Evolutionary conservation across 1,140 invertebrate genomes (phyloP), one percentile per base, ranked within the genome.

Genomic region (Cydia strobilella): DNA sequence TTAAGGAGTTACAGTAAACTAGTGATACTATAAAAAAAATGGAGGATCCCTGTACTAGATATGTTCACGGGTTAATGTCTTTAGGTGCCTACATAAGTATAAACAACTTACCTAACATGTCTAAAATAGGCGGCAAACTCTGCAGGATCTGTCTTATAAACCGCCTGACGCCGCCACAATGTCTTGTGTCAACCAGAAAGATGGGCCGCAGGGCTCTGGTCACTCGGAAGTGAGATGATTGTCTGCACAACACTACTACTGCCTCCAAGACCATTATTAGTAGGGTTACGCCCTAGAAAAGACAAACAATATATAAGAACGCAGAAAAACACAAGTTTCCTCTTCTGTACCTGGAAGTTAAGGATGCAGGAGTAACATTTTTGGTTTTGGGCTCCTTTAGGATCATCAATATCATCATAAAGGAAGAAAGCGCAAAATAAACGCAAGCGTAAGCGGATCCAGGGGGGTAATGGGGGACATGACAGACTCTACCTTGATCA

Each of bases 201-300:
- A 98, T 96, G 23, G 98, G 97, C n/a, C 98, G 93, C 9, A 98
- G 89, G 3, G 97, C 97, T 79, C 98, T 93, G 1, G 97, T 98
- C 20, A 98, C 96, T 7, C 98, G 94, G 86, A 98, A 97, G 91
- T 98, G 97, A 4, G 96, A 97, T 0, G 96, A 96, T 88, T 98
- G 97, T 63, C 97, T 94, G 74, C 96, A 94, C 20, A 98, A 88
- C 23, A 98, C 96, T 20, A 96, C 95, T 45, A 98, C 93, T 1
- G 97, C 96, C 91, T 98, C 97, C 35, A 97, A 83, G 74, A 97
- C 94, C 97, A 98, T 98, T 76, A 98, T 96, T 13, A 95, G 86
- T 59, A 98, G 93, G 9, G 97, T 96, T 31, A 96, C 83, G 74
- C 96, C 95, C 96, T 97, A 93, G 18, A 84, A 82, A 10, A 74